Evolutionary conservation across 2,888 invertebrate species (phyloP), one percentile per base, ranked within the genome.

Genomic region (Drosophila birchii): DNA sequence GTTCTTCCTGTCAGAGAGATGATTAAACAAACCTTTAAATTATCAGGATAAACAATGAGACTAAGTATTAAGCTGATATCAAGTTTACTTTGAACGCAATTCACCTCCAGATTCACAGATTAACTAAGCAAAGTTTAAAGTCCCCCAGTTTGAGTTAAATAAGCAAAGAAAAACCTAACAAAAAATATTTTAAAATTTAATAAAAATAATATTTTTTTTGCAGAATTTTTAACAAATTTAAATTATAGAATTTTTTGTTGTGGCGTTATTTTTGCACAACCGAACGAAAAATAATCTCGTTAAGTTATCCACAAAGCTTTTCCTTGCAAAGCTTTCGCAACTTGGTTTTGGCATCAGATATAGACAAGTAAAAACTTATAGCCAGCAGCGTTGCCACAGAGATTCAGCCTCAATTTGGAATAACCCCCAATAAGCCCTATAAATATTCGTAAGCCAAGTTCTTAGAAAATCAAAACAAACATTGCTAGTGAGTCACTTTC

Each of bases 401-500:
- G 16, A 9, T 39, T 56, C 5, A 12, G 16, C 55, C 2, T 3
- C 1, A 12, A 59, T 41, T n/a, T 39, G 20, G 23, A 41, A 60
- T 60, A 57, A 57, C 23, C 41, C 41, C 41, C 41, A 34, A 14
- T 54, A 45, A 34, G 23, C 54, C 63, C 26, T 2, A 3, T 8
- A 6, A 47, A 20, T 34, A 36, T 14, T 16, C 23, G 14, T 41
- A 69, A 47, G 29, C 39, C 38, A 12, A 29, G n/a, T 66, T 75
- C 64, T 44, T 51, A 39, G 44, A 58, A 53, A 47, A 32, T 26
- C 16, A 32, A 26, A 39, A 36, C 55, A 26, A 26, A 32, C 16
- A 16, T 5, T 20, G n/a, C 43, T 16, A 57, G 11, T 70, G 45
- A 70, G 18, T 70, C 68, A 69, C 18, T 14, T 18, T 36, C 32